Evolutionary conservation across 2,888 invertebrate species (phyloP).

Genomic region (Phortica okadai): DNA sequence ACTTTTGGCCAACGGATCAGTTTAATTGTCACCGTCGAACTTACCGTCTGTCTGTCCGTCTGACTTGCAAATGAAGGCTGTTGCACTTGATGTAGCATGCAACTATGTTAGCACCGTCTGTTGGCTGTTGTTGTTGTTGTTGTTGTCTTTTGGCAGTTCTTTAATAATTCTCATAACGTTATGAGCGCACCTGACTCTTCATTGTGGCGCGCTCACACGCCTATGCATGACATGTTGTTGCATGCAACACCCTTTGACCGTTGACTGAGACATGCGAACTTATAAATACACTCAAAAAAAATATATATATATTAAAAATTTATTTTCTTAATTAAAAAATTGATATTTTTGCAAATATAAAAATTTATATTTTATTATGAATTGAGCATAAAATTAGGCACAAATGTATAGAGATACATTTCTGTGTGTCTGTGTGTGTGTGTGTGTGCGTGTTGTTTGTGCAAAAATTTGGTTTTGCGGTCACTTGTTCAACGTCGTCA

Average conservation of each 20-base stretch:
- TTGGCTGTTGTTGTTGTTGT: background rate
- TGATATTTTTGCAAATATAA: too few species aligned
- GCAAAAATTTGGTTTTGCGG: background rate
- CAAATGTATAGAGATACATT: too few species aligned
- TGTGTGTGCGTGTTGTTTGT: background rate
- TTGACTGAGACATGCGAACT: background rate
- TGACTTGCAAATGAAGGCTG: background rate
- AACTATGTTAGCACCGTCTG: background rate
- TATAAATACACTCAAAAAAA: too few species aligned
- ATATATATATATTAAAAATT: too few species aligned
- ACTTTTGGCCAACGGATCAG: constrained; percentile 58
- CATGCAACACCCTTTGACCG: constrained; percentile 13
- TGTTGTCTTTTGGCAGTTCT: background rate
- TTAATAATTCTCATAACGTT: background rate
- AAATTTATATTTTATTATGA: too few species aligned
- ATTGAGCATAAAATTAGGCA: too few species aligned
- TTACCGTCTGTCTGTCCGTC: background rate
- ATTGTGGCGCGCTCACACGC: background rate
- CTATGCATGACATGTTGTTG: background rate
- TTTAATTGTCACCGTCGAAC: background rate
- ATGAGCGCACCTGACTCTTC: background rate
- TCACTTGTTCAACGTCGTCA: background rate
- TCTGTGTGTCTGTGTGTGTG: too few species aligned
- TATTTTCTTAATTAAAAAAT: too few species aligned
- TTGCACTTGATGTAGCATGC: background rate